These are phyloP conservation scores for Poeciliopsis prolifica DNA, from an alignment of 2,113 vertebrate genomes.

Conservation along the genomic window DNA sequence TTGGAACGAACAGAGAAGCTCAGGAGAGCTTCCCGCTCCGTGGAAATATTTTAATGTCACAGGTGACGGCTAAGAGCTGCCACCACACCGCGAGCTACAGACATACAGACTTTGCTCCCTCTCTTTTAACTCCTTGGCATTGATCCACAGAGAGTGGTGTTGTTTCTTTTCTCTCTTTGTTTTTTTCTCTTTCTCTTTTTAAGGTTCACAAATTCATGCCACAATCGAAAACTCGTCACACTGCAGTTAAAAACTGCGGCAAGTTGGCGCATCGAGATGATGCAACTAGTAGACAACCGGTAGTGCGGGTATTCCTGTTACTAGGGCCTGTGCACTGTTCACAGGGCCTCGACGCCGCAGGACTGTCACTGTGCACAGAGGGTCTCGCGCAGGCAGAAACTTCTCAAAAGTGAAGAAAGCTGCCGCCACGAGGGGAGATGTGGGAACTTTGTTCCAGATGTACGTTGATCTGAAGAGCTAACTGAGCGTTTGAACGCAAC, in stretches of 20 bases:
- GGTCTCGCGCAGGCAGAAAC: constrained; percentile 3
- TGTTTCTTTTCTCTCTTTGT: constrained; percentile 16
- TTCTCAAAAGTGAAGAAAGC: background rate
- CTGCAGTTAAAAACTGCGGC: constrained; percentile 82
- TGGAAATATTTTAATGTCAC: constrained; percentile 29
- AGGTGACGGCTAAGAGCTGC: constrained; percentile 32
- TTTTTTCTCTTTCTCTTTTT: constrained; percentile 18
- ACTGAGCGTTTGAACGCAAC: constrained; percentile 20
- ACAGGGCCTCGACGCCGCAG: constrained; percentile 21
- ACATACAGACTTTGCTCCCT: constrained; percentile 11
- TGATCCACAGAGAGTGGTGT: constrained; percentile 14
- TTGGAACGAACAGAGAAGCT: constrained; percentile 8
- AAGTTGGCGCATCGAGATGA: constrained; percentile 79
- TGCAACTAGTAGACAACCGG: constrained; percentile 79
- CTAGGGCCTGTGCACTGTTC: constrained; percentile 43
- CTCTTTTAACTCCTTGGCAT: constrained; percentile 23
- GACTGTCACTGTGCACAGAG: background rate
- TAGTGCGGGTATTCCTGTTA: constrained; percentile 61
- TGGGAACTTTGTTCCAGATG: constrained; percentile 1
- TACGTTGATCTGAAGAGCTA: constrained; percentile 7
- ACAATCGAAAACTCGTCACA: constrained; percentile 66
- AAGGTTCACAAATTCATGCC: constrained; percentile 58
- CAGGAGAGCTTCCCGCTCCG: background rate
- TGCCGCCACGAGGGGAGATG: constrained; percentile 17
- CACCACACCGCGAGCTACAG: constrained; percentile 2